Evolutionary conservation across 2,113 vertebrate species (phyloP).

Genomic region (Cathartes aura): DNA sequence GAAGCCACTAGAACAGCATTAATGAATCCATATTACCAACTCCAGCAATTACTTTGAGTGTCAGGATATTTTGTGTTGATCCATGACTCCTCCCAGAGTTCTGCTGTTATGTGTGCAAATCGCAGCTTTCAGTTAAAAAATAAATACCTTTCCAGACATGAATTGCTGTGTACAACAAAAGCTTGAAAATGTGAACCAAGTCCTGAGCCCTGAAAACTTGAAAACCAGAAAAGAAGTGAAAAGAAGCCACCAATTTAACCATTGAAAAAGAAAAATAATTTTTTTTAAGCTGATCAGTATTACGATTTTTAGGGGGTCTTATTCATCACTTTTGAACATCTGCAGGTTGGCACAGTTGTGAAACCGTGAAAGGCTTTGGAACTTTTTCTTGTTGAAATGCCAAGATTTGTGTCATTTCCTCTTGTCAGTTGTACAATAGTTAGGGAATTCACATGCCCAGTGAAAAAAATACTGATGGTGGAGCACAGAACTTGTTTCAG

Average conservation of each 20-base stretch:
- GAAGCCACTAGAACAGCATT: not conserved
- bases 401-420: not conserved
- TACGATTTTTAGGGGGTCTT: not conserved
- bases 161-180: not conserved
- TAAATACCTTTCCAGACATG: not conserved
- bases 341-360: not conserved
- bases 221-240: not conserved
- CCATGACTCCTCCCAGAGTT: not conserved
- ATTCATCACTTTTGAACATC: not conserved
- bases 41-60: not conserved
- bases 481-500: not conserved
- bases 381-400: not conserved
- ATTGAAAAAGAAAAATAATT: not conserved
- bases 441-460: not conserved
- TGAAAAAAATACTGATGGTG: not conserved
- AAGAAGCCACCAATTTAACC: not conserved
- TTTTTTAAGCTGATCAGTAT: not conserved
- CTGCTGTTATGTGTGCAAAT: not conserved
- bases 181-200: not conserved
- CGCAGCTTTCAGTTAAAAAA: conserved; percentile 13
- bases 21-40: not conserved
- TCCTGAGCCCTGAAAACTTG: not conserved
- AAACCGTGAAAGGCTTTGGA: not conserved
- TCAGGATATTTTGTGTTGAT: not conserved
- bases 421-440: not conserved